These are phyloP conservation scores for Silurus glanis DNA, from an alignment of 2,113 vertebrate genomes.

Conservation along the genomic window DNA sequence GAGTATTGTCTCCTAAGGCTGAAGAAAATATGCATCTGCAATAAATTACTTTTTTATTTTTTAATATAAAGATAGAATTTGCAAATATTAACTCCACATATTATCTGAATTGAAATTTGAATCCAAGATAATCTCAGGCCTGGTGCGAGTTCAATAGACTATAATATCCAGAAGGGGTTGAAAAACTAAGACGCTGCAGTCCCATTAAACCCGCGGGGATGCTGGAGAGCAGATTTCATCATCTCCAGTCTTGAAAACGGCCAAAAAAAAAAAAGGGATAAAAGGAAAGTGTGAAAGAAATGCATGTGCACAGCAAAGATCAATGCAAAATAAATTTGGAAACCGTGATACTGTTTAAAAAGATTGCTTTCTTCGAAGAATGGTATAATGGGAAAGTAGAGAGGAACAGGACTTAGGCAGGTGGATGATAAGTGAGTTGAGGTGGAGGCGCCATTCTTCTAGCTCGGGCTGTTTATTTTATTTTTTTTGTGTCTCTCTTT, in stretches of 20 bases:
- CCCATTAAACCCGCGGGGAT: conserved; percentile 5
- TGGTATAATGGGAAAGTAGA: conserved; percentile 19
- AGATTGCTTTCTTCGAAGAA: conserved; percentile 46
- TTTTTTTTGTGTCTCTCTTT: conserved; percentile 26
- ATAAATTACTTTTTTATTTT: conserved; percentile 15
- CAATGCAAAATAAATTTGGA: conserved; percentile 48
- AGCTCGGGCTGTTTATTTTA: conserved; percentile 17
- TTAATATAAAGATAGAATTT: background rate
- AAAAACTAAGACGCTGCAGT: background rate
- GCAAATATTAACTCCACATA: background rate
- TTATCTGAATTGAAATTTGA: conserved; percentile 11
- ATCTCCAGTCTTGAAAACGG: conserved; percentile 9
- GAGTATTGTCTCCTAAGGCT: conserved; percentile 1
- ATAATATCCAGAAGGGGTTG: background rate
- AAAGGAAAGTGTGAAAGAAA: conserved; percentile 22
- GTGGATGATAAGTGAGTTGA: conserved; percentile 19
- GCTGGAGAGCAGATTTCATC: conserved; percentile 30
- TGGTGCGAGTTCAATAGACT: conserved; percentile 23
- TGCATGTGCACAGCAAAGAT: conserved; percentile 21
- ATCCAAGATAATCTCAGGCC: conserved; percentile 24
- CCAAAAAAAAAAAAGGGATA: background rate
- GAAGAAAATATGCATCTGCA: background rate
- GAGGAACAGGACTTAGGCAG: conserved; percentile 48
- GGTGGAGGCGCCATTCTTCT: conserved; percentile 14
- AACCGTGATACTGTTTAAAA: conserved; percentile 37